Conservation (phyloP, 2,113 vertebrate genomes). For the Colossoma macropomum region DNA sequence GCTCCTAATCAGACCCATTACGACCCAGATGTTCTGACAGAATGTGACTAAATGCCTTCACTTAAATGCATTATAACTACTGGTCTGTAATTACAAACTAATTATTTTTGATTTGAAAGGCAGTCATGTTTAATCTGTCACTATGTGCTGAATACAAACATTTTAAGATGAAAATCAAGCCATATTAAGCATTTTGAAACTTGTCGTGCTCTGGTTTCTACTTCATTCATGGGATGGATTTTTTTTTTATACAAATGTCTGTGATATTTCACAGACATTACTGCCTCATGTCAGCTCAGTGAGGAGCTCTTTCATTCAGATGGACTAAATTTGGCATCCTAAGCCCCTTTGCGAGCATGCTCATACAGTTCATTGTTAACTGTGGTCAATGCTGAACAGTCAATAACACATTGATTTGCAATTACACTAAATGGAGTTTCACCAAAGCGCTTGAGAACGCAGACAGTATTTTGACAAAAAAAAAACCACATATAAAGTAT, state of each 20-base stretch:
- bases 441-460: background rate
- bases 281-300: constrained; percentile 14
- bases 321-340: constrained; percentile 30
- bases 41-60: constrained; percentile 24
- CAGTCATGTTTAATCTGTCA: constrained; percentile 43
- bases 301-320: constrained; percentile 29
- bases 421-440: constrained; percentile 41
- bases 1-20: constrained; percentile 42
- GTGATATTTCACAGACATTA: background rate
- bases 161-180: background rate
- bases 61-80: constrained; percentile 16
- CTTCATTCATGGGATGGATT: background rate
- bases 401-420: constrained; percentile 43
- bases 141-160: constrained; percentile 19
- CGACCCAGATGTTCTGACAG: constrained; percentile 30
- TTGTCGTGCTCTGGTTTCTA: background rate
- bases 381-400: constrained; percentile 27
- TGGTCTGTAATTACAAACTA: constrained; percentile 28
- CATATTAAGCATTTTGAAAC: constrained; percentile 20
- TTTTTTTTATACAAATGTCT: background rate
- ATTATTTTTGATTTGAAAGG: constrained; percentile 31
- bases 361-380: constrained; percentile 20
- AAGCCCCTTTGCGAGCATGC: constrained; percentile 21
- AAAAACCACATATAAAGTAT: background rate
- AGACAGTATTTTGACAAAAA: constrained; percentile 32